phyloP scores from a whole-genome alignment of 2,797 vertebrate species.

The Schizothorax lantsangensis region DNA sequence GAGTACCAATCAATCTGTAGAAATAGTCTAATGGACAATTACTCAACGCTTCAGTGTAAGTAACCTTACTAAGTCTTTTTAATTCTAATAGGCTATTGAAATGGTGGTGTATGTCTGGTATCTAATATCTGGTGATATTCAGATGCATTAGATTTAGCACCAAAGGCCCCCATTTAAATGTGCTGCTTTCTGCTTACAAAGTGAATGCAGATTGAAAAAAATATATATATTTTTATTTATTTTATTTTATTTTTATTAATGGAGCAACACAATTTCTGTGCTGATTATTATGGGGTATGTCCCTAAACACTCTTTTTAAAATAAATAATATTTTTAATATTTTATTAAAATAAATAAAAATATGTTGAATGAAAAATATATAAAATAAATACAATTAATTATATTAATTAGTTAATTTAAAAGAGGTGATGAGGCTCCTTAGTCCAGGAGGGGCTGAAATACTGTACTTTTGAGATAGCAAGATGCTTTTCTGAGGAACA shows the following conservation, averaged over 20 bases:
- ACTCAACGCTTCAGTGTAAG: slow-evolving; percentile 87
- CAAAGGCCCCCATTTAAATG: background rate
- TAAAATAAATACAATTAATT: background rate
- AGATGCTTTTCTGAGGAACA: background rate
- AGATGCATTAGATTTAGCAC: background rate
- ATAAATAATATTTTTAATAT: background rate
- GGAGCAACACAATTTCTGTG: background rate
- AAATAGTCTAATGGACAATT: slow-evolving; percentile 85
- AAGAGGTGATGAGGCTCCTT: background rate
- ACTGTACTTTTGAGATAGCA: background rate
- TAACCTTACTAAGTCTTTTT: slow-evolving; percentile 53
- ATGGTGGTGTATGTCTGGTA: background rate
- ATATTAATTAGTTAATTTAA: background rate
- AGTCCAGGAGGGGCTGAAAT: background rate
- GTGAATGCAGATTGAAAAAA: background rate
- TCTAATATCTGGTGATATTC: slow-evolving; percentile 12
- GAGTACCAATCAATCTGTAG: slow-evolving; percentile 61
- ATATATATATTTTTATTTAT: background rate
- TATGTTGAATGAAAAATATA: background rate
- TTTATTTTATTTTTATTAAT: background rate
- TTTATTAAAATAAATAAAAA: background rate
- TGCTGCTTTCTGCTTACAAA: background rate
- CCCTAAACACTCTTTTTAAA: background rate
- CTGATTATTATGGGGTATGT: background rate
- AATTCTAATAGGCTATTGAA: background rate